Evolutionary conservation across 2,113 vertebrate species (phyloP).

Genomic region (Himantopus leucocephalus): DNA sequence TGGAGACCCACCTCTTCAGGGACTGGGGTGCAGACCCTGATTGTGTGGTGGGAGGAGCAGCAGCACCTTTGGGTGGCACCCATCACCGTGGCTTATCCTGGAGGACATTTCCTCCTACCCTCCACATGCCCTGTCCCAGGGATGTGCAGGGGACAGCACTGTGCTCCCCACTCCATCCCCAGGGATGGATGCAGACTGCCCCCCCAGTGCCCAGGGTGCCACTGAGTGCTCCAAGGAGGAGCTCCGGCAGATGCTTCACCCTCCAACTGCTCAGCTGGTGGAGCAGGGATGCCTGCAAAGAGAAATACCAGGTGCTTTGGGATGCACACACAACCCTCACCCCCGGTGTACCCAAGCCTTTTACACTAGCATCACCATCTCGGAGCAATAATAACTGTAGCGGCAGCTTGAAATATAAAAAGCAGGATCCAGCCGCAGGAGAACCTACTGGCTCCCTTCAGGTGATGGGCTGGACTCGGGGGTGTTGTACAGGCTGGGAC

Average conservation of each 20-base stretch:
- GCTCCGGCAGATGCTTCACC: background rate
- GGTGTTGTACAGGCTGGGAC: background rate
- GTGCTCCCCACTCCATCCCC: fast-evolving
- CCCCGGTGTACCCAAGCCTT: background rate
- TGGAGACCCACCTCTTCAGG: background rate
- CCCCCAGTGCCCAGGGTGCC: background rate
- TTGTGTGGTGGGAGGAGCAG: background rate
- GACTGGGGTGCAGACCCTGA: no score
- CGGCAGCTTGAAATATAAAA: background rate
- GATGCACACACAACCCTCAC: no score
- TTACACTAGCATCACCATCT: background rate
- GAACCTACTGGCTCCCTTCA: background rate
- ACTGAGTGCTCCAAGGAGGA: fast-evolving
- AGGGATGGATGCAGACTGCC: fast-evolving
- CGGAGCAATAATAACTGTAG: no score
- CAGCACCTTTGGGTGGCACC: background rate
- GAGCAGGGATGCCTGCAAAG: background rate
- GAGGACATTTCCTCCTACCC: background rate
- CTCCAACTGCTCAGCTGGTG: fast-evolving
- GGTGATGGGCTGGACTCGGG: background rate
- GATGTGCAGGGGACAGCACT: background rate
- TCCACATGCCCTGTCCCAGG: background rate
- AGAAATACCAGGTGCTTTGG: background rate
- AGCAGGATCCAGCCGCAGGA: background rate
- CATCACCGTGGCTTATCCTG: background rate